A percentile compares a stretch with the other conserved stretches of the same genome.
Conservation (phyloP, 2,888 invertebrate genomes). For the Sminthurinus aureus region DNA sequence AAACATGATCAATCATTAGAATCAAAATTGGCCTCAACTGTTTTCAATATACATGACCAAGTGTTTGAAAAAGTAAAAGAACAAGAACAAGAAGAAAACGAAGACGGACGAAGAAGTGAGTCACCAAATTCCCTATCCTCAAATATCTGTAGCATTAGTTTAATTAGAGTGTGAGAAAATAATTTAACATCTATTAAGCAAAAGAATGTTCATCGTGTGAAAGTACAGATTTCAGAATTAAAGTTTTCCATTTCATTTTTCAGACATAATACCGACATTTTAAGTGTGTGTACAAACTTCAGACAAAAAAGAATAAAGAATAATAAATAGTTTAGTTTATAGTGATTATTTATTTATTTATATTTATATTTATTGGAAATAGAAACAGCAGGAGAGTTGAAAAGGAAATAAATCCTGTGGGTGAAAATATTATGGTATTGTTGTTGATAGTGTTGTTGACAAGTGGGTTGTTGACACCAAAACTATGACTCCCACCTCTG, state of each 20-base stretch:
- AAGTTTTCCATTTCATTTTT: background rate
- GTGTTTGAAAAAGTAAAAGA: too few species aligned
- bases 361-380: background rate
- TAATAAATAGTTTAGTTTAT: background rate
- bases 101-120: too few species aligned
- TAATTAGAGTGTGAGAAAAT: too few species aligned
- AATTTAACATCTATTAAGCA: too few species aligned
- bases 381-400: background rate
- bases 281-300: background rate
- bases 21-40: too few species aligned
- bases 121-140: too few species aligned
- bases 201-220: too few species aligned
- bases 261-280: background rate
- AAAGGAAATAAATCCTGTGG: constrained; percentile 3
- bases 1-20: too few species aligned
- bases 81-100: too few species aligned
- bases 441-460: constrained; percentile 36
- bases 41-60: too few species aligned
- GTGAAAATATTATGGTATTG: constrained; percentile 33
- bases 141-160: too few species aligned
- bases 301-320: background rate
- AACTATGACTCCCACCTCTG: constrained; percentile 53
- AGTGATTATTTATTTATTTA: background rate
- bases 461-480: constrained; percentile 34
- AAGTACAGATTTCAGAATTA: too few species aligned